Evolutionary conservation across 2,113 vertebrate genomes (phyloP).

Genomic region (Megaceryle maxima): DNA sequence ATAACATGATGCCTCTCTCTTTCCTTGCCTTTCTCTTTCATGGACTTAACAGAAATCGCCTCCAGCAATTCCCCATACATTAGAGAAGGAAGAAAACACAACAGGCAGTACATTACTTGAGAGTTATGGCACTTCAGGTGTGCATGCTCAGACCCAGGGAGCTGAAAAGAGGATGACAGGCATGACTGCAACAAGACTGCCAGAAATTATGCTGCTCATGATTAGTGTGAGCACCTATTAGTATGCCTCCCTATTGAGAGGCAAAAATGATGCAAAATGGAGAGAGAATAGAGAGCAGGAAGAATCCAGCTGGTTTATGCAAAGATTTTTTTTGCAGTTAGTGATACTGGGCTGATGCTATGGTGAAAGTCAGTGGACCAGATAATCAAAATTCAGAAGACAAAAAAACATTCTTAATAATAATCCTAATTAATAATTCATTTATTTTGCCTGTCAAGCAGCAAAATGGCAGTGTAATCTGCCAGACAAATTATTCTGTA

Average conservation of each 20-base stretch:
- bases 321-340: neutral
- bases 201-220: conserved; percentile 12
- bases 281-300: neutral
- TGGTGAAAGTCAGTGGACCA: conserved; percentile 9
- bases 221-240: conserved; percentile 3
- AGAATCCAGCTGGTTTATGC: neutral
- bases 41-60: neutral
- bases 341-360: neutral
- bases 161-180: conserved; percentile 26
- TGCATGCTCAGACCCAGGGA: neutral
- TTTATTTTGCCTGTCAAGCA: neutral
- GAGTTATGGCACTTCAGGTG: neutral
- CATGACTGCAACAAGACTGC: conserved; percentile 8
- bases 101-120: neutral
- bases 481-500: neutral
- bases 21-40: neutral
- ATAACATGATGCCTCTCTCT: neutral
- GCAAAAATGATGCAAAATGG: conserved; percentile 15
- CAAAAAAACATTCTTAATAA: conserved; percentile 21
- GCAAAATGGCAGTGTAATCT: neutral
- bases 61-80: neutral
- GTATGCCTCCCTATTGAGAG: neutral
- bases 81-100: conserved; percentile 11
- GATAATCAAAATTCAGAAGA: conserved; percentile 35
- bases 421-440: conserved; percentile 18